A percentile compares a stretch with the other conserved stretches of the same genome.
Conservation (phyloP, 23 tunicate genomes). For the Halocynthia aurantium region DNA sequence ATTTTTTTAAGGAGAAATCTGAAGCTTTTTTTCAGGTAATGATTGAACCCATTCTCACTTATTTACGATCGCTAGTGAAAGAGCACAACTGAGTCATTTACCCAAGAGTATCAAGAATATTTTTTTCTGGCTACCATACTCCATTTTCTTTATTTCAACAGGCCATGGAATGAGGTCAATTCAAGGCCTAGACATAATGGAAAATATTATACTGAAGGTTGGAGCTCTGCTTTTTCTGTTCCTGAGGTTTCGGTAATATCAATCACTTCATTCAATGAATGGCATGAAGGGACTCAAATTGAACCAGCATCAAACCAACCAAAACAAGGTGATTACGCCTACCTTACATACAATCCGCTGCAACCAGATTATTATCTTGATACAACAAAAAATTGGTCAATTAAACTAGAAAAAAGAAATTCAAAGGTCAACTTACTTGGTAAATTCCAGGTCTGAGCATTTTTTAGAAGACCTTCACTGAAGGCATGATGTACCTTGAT, state of each 20-base stretch:
- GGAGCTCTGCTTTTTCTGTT: conserved; percentile 35
- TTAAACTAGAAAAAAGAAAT: no score
- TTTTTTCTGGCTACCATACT: no score
- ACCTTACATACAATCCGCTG: conserved; percentile 33
- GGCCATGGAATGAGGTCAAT: conserved; percentile 83
- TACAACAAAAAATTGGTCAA: conserved; percentile 38
- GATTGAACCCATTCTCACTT: no score
- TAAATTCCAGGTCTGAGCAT: no score
- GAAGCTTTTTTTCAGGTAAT: no score
- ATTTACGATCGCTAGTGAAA: no score
- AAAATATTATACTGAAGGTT: conserved; percentile 32
- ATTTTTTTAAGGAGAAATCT: no score
- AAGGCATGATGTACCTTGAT: no score
- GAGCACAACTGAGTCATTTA: no score
- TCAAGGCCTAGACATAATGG: conserved; percentile 55
- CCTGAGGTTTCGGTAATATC: conserved; percentile 35
- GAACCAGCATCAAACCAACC: conserved; percentile 61
- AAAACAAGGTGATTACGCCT: conserved; percentile 23
- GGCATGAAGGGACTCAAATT: conserved; percentile 98
- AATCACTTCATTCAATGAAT: conserved; percentile 89
- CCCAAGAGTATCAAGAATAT: no score
- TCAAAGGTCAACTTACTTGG: no score
- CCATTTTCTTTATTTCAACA: background rate
- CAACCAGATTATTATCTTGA: conserved; percentile 55
- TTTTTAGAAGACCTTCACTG: no score